phyloP scores from a whole-genome alignment of 2,888 invertebrate species.

The Aspidapion aeneum region DNA sequence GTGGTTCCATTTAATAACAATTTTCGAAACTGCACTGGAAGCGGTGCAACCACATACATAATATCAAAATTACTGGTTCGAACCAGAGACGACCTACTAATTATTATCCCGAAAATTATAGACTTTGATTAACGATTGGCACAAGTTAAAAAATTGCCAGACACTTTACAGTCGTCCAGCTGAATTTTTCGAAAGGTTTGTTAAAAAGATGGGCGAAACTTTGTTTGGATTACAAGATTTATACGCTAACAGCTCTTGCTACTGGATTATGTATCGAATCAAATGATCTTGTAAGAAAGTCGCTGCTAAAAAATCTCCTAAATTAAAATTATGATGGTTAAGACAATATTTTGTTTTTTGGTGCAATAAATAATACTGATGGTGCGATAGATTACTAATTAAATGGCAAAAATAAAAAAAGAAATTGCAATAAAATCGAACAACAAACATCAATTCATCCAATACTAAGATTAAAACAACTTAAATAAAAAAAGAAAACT shows the following conservation, averaged over 20 bases:
- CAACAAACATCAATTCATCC: too few species aligned
- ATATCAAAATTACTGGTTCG: conserved; percentile 25
- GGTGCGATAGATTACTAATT: too few species aligned
- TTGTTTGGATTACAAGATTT: conserved; percentile 40
- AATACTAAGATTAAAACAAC: too few species aligned
- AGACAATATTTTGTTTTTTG: too few species aligned
- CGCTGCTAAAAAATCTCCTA: too few species aligned
- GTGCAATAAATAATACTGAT: too few species aligned
- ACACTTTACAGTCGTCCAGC: not conserved
- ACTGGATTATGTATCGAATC: conserved; percentile 39
- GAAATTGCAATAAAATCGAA: too few species aligned
- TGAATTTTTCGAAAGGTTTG: not conserved
- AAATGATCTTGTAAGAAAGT: conserved; percentile 31
- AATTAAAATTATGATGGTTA: too few species aligned
- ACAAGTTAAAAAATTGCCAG: conserved; percentile 29
- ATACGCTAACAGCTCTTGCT: conserved; percentile 44
- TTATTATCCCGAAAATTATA: conserved; percentile 32
- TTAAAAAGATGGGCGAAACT: conserved; percentile 25
- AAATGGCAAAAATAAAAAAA: too few species aligned
- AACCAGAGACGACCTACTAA: not conserved
- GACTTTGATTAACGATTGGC: conserved; percentile 40
- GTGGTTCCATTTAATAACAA: too few species aligned
- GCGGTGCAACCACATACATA: conserved; percentile 20
- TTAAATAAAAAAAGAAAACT: too few species aligned
- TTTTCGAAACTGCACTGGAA: conserved; percentile 3